Base-by-base conservation (phyloP, 2,113 vertebrate genomes). In the Salminus brasiliensis region DNA sequence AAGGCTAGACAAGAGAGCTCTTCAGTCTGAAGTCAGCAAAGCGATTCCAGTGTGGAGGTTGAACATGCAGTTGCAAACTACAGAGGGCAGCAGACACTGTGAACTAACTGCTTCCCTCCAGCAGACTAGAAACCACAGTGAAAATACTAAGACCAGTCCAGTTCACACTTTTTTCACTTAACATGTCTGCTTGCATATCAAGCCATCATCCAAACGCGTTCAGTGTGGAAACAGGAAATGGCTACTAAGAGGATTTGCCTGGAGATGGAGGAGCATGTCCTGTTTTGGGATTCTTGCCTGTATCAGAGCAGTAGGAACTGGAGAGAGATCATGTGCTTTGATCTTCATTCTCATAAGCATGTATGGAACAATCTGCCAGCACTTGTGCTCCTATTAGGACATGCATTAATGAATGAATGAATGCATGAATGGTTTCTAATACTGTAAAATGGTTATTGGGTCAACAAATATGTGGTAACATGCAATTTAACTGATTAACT, bases 261-360 rank as follows among this genome's bases (percentile, higher is more conserved):
- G 27, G 36, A 67, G 69, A 5, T 68, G 3, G 13, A 60, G 39
- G 71, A 68, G 72, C 18, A 59, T 65, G 32, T 32, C 27, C 41
- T 36, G 57, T 23, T 29, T 43, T 2, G 25, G 57, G 34, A 4
- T 29, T 30, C 30, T 43, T 73, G 45, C 47, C 53, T 30, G 25
- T 27, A 43, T 45, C 23, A 30, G 7, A 29, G 55, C 30, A 71
- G 41, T 59, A 74, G 10, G 43, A 41, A 27, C n/a, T 74, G 71
- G 71, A 74, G 65, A 68, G 29, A 36, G n/a, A 36, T 16, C 57
- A 32, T 32, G 39, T 72, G 36, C 72, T 63, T 81, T 81, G 12
- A 63, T 76, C 23, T 27, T 77, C 5, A 41, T 29, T 69, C 49
- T 76, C 49, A 75, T 62, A 47, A 36, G 16, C 32, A 15, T 67